phyloP scores from a whole-genome alignment of 2,797 vertebrate genomes.

The Tinamus major region DNA sequence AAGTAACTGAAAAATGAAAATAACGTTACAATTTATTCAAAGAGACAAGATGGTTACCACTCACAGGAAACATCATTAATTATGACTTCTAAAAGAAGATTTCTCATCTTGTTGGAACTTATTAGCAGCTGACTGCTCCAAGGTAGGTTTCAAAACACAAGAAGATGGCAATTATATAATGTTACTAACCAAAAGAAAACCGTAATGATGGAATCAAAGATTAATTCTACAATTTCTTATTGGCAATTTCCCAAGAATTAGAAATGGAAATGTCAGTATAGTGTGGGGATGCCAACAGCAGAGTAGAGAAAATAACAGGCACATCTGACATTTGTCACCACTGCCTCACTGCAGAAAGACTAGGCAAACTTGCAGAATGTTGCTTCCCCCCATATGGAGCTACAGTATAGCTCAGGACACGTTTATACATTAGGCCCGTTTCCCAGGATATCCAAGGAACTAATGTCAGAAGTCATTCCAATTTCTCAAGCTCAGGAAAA shows the following conservation, averaged over 20 bases:
- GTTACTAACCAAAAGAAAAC: neutral
- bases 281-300: neutral
- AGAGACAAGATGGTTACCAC: constrained; percentile 16
- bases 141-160: neutral
- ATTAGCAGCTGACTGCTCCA: constrained; percentile 16
- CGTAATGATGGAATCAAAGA: neutral
- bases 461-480: rapidly evolving
- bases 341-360: neutral
- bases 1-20: neutral
- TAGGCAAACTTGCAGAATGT: rapidly evolving
- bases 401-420: neutral
- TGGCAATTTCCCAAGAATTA: neutral
- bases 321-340: neutral
- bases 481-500: neutral
- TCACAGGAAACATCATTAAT: constrained; percentile 36
- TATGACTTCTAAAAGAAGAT: constrained; percentile 44
- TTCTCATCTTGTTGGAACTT: constrained; percentile 38
- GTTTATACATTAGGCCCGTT: neutral
- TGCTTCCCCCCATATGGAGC: neutral
- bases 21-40: neutral
- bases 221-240: neutral
- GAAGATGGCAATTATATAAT: constrained; percentile 5
- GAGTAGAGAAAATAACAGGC: neutral
- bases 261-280: neutral
- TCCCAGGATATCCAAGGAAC: neutral